A percentile compares a stretch with the other conserved stretches of the same genome.
phyloP scores from a whole-genome alignment of 2,888 invertebrate species.

The Eudemis profundana region DNA sequence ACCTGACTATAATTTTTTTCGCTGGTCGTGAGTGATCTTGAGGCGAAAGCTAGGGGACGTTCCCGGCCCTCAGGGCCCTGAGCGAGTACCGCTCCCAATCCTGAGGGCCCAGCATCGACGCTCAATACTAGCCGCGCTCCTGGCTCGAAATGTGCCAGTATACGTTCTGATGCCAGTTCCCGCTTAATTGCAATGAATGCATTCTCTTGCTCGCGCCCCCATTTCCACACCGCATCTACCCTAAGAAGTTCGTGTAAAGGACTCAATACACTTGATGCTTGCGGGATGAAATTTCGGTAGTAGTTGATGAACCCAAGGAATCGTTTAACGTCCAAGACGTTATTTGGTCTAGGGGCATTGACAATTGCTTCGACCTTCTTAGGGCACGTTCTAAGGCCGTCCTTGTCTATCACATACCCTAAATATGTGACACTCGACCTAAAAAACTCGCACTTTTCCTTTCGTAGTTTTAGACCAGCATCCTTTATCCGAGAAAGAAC shows the following conservation, averaged over 20 bases:
- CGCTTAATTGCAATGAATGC: slow-evolving; percentile 14
- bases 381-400: slow-evolving; percentile 23
- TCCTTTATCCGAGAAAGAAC: neutral
- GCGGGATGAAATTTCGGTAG: slow-evolving; percentile 13
- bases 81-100: slow-evolving; percentile 43
- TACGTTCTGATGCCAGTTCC: slow-evolving; percentile 40
- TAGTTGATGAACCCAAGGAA: slow-evolving; percentile 8
- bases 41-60: slow-evolving; percentile 41
- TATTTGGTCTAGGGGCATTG: slow-evolving; percentile 7
- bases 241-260: slow-evolving; percentile 33
- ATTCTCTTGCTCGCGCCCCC: slow-evolving; percentile 20
- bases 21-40: slow-evolving; percentile 26
- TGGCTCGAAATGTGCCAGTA: slow-evolving; percentile 45
- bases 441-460: too few relatives aligned
- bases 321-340: slow-evolving; percentile 10
- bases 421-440: neutral
- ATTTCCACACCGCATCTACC: slow-evolving; percentile 18
- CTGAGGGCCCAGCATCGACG: slow-evolving; percentile 43
- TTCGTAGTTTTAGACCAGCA: neutral
- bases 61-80: slow-evolving; percentile 34
- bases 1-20: slow-evolving; percentile 29
- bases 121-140: slow-evolving; percentile 35
- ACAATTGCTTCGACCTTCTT: slow-evolving; percentile 37
- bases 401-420: neutral
- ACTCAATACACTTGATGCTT: slow-evolving; percentile 18